phyloP scores from a whole-genome alignment of 92 coral and sea anemone genomes.

The Metridium senile region DNA sequence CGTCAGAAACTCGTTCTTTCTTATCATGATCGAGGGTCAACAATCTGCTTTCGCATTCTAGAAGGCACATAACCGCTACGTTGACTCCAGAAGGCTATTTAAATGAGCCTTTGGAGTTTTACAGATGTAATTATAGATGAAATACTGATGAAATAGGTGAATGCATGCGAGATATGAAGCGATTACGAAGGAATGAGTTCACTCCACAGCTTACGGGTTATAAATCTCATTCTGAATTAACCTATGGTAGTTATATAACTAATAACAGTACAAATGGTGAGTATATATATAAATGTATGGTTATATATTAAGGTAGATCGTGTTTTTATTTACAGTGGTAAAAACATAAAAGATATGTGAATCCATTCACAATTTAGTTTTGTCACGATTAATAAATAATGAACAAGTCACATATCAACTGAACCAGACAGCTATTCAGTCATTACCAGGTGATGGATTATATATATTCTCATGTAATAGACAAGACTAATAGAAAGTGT shows the following conservation, averaged over 20 bases:
- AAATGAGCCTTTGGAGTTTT: neutral
- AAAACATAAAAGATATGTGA: neutral
- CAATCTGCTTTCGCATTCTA: constrained; percentile 3
- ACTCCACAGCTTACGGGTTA: constrained; percentile 9
- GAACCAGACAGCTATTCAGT: neutral
- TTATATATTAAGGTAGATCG: too few species aligned
- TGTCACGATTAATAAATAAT: neutral
- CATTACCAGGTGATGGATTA: neutral
- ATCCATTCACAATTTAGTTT: neutral
- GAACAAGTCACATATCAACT: neutral
- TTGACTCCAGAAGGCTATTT: neutral
- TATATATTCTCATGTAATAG: neutral
- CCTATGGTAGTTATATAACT: neutral
- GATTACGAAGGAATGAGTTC: constrained; percentile 22
- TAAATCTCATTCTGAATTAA: constrained; percentile 12
- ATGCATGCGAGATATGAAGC: constrained; percentile 13
- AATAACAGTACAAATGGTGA: neutral
- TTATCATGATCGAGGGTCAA: neutral
- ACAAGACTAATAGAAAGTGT: too few species aligned
- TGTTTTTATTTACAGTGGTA: neutral
- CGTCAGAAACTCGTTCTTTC: constrained; percentile 1
- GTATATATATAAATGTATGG: too few species aligned
- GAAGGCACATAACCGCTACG: neutral
- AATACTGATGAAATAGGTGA: neutral
- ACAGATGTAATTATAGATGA: neutral